Conservation (phyloP, 1,140 invertebrate species). For the Mycetomoellerius zeteki region DNA sequence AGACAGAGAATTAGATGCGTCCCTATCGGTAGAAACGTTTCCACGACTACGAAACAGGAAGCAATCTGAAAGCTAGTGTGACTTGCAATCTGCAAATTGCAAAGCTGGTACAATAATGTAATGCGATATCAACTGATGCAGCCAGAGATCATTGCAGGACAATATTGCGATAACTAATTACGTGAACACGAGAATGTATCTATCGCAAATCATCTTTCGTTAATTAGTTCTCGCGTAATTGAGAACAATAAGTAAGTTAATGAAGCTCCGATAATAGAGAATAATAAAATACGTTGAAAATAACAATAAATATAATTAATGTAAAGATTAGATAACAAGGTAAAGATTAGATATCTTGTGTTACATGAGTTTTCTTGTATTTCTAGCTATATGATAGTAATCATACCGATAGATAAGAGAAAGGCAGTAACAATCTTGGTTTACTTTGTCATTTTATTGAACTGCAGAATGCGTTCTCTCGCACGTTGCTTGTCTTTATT, state of each 20-base stretch:
- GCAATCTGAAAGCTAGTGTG: conserved; percentile 41
- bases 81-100: conserved; percentile 60
- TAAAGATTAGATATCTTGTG: background rate
- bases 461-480: background rate
- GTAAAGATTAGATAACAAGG: background rate
- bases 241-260: background rate
- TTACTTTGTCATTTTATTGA: background rate
- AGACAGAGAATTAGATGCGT: conserved; percentile 10
- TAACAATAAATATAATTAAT: background rate
- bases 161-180: conserved; percentile 12
- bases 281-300: background rate
- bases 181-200: background rate
- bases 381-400: background rate
- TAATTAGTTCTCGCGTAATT: background rate
- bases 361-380: background rate
- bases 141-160: background rate
- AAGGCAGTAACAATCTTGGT: background rate
- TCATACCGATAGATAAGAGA: background rate
- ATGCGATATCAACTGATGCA: background rate
- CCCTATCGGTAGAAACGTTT: conserved; percentile 39
- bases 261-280: background rate
- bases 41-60: conserved; percentile 6
- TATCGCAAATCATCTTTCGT: background rate
- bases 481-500: conserved; percentile 9
- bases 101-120: conserved; percentile 8